These are phyloP conservation scores for Drosophila tsacasi DNA, from an alignment of 1,140 invertebrate genomes.

Conservation along the genomic window DNA sequence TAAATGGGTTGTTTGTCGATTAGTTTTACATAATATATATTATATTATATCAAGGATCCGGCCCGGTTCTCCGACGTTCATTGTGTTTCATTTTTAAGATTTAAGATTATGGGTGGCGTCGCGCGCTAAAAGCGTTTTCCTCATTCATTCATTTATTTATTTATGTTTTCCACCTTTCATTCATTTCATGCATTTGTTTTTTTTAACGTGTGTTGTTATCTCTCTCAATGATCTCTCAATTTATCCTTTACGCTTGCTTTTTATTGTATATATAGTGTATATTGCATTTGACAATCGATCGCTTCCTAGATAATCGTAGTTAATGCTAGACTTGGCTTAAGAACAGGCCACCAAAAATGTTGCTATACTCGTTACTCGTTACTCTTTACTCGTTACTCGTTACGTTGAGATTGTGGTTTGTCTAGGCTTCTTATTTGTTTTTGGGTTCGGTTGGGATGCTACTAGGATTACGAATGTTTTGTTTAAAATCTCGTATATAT, in stretches of 20 bases:
- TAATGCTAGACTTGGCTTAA: conserved; percentile 47
- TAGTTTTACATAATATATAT: conserved; percentile 64
- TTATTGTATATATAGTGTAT: conserved; percentile 44
- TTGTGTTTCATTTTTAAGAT: conserved; percentile 6
- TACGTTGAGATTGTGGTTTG: conserved; percentile 12
- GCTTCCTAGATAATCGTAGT: conserved; percentile 43
- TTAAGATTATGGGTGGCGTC: conserved; percentile 75
- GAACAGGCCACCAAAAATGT: conserved; percentile 52
- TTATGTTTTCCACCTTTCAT: not conserved
- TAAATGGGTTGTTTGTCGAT: conserved; percentile 64
- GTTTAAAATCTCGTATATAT: conserved; percentile 29
- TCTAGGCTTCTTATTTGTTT: conserved; percentile 10
- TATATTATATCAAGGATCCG: conserved; percentile 27
- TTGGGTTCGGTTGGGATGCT: conserved; percentile 21
- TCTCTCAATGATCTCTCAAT: not conserved
- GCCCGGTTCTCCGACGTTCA: conserved; percentile 14
- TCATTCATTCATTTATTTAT: not conserved
- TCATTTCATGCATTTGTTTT: not conserved
- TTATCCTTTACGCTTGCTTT: conserved; percentile 5
- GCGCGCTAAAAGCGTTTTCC: conserved; percentile 71
- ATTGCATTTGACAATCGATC: conserved; percentile 41
- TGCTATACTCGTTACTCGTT: conserved; percentile 22
- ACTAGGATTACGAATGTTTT: conserved; percentile 45
- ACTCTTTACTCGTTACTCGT: not conserved
- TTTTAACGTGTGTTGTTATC: not conserved